Base-by-base conservation (phyloP, 2,888 invertebrate species). In the Sarcophaga variegata region DNA sequence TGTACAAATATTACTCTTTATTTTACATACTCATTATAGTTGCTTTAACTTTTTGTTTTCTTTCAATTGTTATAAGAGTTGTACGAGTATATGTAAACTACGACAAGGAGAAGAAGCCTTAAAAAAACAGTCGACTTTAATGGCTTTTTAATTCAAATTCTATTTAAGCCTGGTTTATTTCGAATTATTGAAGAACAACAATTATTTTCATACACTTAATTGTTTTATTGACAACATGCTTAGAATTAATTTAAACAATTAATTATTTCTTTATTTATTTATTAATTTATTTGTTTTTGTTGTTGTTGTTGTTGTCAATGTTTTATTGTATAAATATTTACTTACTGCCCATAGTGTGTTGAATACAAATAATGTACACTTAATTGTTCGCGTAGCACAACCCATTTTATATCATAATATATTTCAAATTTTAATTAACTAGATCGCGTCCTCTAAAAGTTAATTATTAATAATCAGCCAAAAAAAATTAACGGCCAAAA, bases 291-390 rank as follows among this genome's bases (percentile, higher is more conserved):
- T 64, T 37, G n/a, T 54, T 27, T 12, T 62, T 49, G 11, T 69
- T 37, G 12, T 54, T 54, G 3, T 62, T 62, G 3, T 22, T 47
- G 47, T 47, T 54, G 22, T 27, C 25, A 64, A 37, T 63, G 6
- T 60, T 60, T 59, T 67, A 77, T 62, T 62, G 45, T 62, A 59
- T 20, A 10, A 72, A 54, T 62, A 45, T 80, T 47, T 63, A 92
- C 92, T 91, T 91, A 92, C 92, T 88, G 91, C 91, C 92, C 92
- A 92, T 85, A 92, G 84, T 77, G 90, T 89, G 88, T 92, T 92
- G 85, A 91, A 91, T 12, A 92, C 63, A 79, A 92, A 91, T 79
- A 92, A 85, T 54, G 90, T 82, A 81, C 90, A 92, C 85, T 92
- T 92, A 22, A 92, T 89, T 69, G 91, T 90, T 77, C 91, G 91